These are phyloP conservation scores for Monochamus saltuarius DNA, from an alignment of 1,140 invertebrate species.

Conservation along the genomic window DNA sequence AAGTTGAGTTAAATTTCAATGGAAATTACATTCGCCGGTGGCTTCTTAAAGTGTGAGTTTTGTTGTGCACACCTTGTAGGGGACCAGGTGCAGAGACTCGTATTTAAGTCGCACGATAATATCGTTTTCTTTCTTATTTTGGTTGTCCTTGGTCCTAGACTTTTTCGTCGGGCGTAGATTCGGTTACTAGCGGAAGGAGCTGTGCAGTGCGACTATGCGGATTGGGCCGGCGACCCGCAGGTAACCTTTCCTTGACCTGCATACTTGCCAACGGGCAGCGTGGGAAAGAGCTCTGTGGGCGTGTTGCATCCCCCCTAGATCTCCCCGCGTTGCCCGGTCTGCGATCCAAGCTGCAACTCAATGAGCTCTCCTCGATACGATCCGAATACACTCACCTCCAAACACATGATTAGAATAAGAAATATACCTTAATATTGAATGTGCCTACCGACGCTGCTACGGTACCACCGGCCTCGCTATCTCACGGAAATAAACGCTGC, in stretches of 20 bases:
- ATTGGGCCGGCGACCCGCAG: slow-evolving; percentile 51
- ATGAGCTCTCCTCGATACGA: slow-evolving; percentile 46
- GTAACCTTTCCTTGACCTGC: slow-evolving; percentile 54
- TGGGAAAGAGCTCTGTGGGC: slow-evolving; percentile 52
- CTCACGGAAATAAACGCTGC: slow-evolving; percentile 1
- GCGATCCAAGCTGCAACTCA: slow-evolving; percentile 50
- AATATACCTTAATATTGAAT: slow-evolving; percentile 13
- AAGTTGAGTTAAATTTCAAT: no score
- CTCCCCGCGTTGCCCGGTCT: slow-evolving; percentile 34
- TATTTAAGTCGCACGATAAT: no score
- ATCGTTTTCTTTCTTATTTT: no score
- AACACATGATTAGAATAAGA: slow-evolving; percentile 48
- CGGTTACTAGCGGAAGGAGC: slow-evolving; percentile 29
- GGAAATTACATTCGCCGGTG: no score
- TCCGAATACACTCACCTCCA: slow-evolving; percentile 45
- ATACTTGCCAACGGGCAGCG: slow-evolving; percentile 54
- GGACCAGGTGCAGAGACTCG: no score
- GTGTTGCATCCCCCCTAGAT: slow-evolving; percentile 46
- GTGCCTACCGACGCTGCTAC: slow-evolving; percentile 7
- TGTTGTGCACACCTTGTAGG: no score
- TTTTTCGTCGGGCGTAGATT: slow-evolving; percentile 14
- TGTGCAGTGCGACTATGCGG: slow-evolving; percentile 35
- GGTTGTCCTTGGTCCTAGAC: no score
- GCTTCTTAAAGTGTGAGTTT: slow-evolving; percentile 11
- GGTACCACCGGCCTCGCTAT: neutral